Base-by-base conservation (phyloP, 2,113 vertebrate species). In the Austrofundulus limnaeus region DNA sequence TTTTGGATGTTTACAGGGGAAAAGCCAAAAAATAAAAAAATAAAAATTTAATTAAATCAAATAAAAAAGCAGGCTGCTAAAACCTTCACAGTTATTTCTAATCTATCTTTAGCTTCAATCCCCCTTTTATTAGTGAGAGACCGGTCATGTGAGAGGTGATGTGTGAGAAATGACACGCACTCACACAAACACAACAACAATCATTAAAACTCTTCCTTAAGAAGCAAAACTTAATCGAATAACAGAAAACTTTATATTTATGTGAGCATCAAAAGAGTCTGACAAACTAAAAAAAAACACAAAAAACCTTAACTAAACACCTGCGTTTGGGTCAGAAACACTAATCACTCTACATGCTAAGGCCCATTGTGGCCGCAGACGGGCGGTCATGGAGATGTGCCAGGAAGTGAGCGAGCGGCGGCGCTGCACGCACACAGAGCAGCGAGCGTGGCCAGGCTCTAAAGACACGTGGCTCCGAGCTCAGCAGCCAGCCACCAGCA, bases 361-460 rank as follows among this genome's bases (percentile, higher is more conserved):
- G 53, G 68, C 66, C 42, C 11, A 41, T 49, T 13, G 54, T 85
- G 74, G 43, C 71, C 28, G 58, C 51, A 66, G 84, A 75, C 5
- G 12, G 72, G 83, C 79, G 82, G 84, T 83, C 85, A 84, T 80
- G 72, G 83, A 81, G 74, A 86, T 79, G 65, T 66, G 67, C 82
- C 71, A 71, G 34, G 15, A 67, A 64, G 66, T 57, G 53, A 66
- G 64, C 4, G 28, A 38, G 49, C 25, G 66, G 46, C 4, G 24
- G 53, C 2, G 61, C n/a, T 11, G 61, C 45, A n/a, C 55, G 80
- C 38, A 46, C 61, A 61, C 55, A 47, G 78, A 83, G 81, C 60
- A 63, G 77, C 1, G 50, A 84, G 49, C 5, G 25, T 14, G 71
- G 67, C 72, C 71, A 56, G 72, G 80, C 75, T 82, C 75, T 47